A percentile compares a stretch with the other conserved stretches of the same genome.
phyloP scores from a whole-genome alignment of 2,888 invertebrate species.

The Apocheima hispidaria region DNA sequence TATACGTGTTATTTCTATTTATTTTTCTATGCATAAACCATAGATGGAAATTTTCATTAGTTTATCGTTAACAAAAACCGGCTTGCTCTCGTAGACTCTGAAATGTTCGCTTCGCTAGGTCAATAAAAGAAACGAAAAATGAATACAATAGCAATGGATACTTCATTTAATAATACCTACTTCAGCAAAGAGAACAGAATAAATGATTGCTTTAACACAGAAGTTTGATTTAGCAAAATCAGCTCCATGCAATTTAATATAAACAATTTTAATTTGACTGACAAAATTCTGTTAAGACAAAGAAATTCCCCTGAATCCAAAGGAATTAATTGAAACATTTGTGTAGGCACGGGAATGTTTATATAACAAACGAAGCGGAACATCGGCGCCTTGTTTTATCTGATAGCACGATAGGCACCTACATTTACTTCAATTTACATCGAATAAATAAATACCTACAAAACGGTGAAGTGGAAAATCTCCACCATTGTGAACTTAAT shows the following conservation, averaged over 20 bases:
- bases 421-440: slow-evolving; percentile 33
- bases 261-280: slow-evolving; percentile 22
- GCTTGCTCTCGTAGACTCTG: too few species aligned
- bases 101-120: too few species aligned
- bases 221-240: neutral
- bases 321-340: slow-evolving; percentile 38
- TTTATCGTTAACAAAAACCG: too few species aligned
- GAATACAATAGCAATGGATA: too few species aligned
- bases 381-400: slow-evolving; percentile 19
- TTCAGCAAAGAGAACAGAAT: too few species aligned
- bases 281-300: slow-evolving; percentile 23
- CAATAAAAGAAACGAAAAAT: too few species aligned
- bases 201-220: neutral
- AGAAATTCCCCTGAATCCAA: slow-evolving; percentile 25
- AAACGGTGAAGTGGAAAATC: neutral
- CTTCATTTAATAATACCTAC: too few species aligned
- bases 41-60: too few species aligned
- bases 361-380: slow-evolving; percentile 25
- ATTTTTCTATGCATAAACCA: too few species aligned
- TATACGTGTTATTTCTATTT: too few species aligned
- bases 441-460: neutral
- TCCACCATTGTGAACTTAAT: neutral
- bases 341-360: slow-evolving; percentile 30
- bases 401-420: slow-evolving; percentile 1
- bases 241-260: neutral